These are phyloP conservation scores for Plutomurus gul DNA, from an alignment of 1,140 invertebrate genomes.

Conservation along the genomic window DNA sequence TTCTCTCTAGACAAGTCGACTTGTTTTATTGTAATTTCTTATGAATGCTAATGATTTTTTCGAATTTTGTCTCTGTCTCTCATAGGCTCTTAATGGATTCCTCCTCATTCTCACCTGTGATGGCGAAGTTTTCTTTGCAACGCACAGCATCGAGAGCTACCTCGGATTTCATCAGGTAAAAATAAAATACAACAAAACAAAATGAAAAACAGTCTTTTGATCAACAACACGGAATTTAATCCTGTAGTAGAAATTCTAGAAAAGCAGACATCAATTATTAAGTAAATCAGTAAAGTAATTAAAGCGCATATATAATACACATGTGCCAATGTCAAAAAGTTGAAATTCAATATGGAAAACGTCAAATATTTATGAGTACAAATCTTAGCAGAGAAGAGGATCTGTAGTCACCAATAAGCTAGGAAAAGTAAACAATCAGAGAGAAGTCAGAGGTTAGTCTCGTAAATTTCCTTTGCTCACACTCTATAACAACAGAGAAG, in stretches of 20 bases:
- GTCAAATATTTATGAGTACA: too few relatives aligned
- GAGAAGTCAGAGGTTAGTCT: neutral
- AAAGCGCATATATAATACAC: too few relatives aligned
- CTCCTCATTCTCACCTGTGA: slow-evolving; percentile 97
- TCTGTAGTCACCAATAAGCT: too few relatives aligned
- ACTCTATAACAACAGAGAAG: too few relatives aligned
- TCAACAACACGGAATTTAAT: neutral
- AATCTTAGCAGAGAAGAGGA: too few relatives aligned
- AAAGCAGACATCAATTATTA: too few relatives aligned
- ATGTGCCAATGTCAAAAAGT: too few relatives aligned
- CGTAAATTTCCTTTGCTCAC: neutral
- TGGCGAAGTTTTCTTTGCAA: slow-evolving; percentile 98
- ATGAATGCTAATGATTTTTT: too few relatives aligned
- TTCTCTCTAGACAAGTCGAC: too few relatives aligned
- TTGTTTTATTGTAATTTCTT: too few relatives aligned
- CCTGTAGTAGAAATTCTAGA: neutral
- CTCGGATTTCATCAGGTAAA: slow-evolving; percentile 98
- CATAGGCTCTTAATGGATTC: slow-evolving; percentile 96
- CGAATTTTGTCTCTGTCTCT: neutral
- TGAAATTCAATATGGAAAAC: too few relatives aligned
- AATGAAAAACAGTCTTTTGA: neutral
- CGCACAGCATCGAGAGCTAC: slow-evolving; percentile 98
- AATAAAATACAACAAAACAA: neutral
- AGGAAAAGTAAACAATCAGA: neutral
- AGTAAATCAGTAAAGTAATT: too few relatives aligned